These are phyloP conservation scores for Eueides isabella DNA, from an alignment of 1,140 invertebrate genomes.

Conservation along the genomic window DNA sequence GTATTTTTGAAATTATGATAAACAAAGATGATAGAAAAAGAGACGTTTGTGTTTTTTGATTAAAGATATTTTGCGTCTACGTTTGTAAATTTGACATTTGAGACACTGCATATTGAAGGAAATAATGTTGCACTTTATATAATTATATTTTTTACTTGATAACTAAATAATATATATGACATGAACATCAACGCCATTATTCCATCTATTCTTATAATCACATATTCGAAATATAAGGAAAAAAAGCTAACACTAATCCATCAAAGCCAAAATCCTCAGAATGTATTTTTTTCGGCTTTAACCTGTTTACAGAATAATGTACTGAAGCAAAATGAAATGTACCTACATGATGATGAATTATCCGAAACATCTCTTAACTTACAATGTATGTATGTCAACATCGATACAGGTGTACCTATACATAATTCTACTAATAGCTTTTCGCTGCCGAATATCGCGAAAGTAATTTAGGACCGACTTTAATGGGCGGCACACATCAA, in stretches of 20 bases:
- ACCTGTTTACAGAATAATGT: background rate
- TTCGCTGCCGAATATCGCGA: slow-evolving; percentile 30
- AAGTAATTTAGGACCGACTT: slow-evolving; percentile 40
- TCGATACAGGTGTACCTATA: slow-evolving; percentile 3
- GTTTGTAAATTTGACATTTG: no score
- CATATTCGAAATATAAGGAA: no score
- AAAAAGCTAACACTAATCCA: no score
- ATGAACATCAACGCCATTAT: no score
- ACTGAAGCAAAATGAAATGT: background rate
- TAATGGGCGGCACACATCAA: slow-evolving; percentile 41
- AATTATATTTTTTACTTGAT: no score
- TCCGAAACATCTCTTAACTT: background rate
- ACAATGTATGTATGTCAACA: slow-evolving; percentile 9
- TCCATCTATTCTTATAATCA: background rate
- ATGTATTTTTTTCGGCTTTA: background rate
- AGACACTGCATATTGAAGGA: no score
- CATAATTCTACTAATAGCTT: slow-evolving; percentile 31
- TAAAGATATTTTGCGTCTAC: no score
- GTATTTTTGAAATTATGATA: background rate
- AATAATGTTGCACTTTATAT: no score
- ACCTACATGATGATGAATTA: background rate
- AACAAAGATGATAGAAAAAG: background rate
- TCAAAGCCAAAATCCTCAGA: no score
- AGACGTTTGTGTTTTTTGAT: background rate
- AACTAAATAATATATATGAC: no score